Base-by-base conservation (phyloP, 2,797 vertebrate genomes). In the Aldrovandia affinis region DNA sequence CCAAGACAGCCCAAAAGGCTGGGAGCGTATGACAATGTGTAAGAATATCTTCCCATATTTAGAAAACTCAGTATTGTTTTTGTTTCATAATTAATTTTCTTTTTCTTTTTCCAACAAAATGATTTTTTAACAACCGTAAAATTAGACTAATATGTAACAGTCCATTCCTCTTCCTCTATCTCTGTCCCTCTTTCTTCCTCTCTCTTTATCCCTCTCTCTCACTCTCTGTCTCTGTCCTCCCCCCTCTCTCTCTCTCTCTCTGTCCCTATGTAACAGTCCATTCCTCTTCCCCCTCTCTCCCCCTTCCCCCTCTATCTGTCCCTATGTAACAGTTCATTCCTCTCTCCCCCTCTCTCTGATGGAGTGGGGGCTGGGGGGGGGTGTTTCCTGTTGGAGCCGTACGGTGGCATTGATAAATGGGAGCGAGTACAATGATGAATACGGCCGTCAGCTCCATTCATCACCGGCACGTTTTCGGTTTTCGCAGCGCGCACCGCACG, bases 141-240 rank as follows among this genome's bases (percentile, higher is more conserved):
- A 30, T 30, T 10, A 30, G 61, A 63, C 30, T 63, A 28, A 63
- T 28, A 63, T 63, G 61, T 63, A 65, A 65, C 7, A 63, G 61
- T n/a, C 59, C 1, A n/a, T n/a, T n/a, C n/a, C n/a, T n/a, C n/a
- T n/a, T n/a, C n/a, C n/a, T n/a, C n/a, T n/a, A n/a, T 57, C 55
- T 20, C 55, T 57, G 7, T 57, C 25, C 30, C 88, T 86, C 55
- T 25, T 81, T 89, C 87, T 90, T 90, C 91, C 91, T 89, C 87
- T 90, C 88, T 86, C 86, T 91, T 89, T 88, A 25, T 78, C 86
- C 80, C 28, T n/a, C n/a, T 81, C 70, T 73, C 86, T 88, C 91
- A 89, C 91, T 83, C 81, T 28, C n/a, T 20, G 10, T 25, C 15
- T 61, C 20, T 57, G 10, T 22, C 12, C 18, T 28, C 25, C 10